These are phyloP conservation scores for Drosophila eohydei DNA, from an alignment of 2,888 invertebrate genomes.

Conservation along the genomic window DNA sequence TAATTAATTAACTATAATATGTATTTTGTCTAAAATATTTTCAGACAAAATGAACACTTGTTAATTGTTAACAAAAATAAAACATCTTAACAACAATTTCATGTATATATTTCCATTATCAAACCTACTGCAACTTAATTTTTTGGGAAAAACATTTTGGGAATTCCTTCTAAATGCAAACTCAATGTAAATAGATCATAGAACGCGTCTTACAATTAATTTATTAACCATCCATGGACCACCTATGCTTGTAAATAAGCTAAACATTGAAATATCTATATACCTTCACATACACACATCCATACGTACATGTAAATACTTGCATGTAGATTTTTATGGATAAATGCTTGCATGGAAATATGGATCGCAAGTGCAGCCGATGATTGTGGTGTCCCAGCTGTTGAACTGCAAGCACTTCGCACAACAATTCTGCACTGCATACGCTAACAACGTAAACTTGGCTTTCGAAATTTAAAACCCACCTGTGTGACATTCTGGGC, in stretches of 20 bases:
- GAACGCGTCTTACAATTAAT: constrained; percentile 1
- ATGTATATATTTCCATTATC: constrained; percentile 30
- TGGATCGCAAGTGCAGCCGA: constrained; percentile 27
- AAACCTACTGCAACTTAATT: constrained; percentile 61
- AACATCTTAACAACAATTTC: constrained; percentile 22
- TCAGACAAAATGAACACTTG: not conserved
- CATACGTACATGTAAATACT: constrained; percentile 17
- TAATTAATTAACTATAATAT: not conserved
- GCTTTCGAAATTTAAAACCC: constrained; percentile 62
- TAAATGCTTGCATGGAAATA: constrained; percentile 20
- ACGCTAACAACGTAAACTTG: constrained; percentile 42
- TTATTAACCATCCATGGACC: constrained; percentile 25
- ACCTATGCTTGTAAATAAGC: constrained; percentile 44
- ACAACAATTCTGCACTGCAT: constrained; percentile 27
- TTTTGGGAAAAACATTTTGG: constrained; percentile 12
- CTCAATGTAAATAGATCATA: constrained; percentile 29
- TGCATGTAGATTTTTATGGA: constrained; percentile 20
- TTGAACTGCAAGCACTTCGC: constrained; percentile 40
- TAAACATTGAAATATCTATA: constrained; percentile 14
- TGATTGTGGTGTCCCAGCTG: constrained; percentile 51
- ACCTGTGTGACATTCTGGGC: constrained; percentile 78
- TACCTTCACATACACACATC: not conserved
- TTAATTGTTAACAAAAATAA: constrained; percentile 9
- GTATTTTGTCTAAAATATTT: not conserved
- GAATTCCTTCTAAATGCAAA: not conserved